Percentiles rank a stretch among this genome's conserved stretches.
Evolutionary conservation across 2,888 invertebrate genomes (phyloP).

Genomic region (Dichetophora obliterata): DNA sequence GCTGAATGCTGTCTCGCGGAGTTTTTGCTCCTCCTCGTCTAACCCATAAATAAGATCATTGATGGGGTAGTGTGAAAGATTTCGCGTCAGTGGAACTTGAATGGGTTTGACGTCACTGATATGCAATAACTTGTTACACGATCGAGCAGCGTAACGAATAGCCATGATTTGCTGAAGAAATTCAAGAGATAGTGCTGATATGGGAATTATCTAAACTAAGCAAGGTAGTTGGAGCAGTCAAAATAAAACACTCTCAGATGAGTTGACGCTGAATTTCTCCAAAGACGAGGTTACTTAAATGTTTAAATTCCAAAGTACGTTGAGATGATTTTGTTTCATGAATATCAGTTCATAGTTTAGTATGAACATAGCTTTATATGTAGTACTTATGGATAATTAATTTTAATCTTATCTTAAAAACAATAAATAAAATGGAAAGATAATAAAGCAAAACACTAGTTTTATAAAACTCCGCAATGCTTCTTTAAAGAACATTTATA

Average conservation of each 20-base stretch:
- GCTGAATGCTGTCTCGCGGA: constrained; percentile 88
- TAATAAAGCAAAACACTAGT: too few relatives aligned
- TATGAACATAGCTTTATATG: too few relatives aligned
- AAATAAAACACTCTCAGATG: background rate
- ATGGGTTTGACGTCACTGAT: background rate
- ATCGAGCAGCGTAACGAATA: constrained; percentile 52
- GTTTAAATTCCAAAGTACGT: too few relatives aligned
- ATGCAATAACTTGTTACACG: constrained; percentile 49
- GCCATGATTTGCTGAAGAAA: constrained; percentile 49
- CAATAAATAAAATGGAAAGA: too few relatives aligned
- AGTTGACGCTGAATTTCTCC: too few relatives aligned
- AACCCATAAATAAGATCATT: constrained; percentile 91
- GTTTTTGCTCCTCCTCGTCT: constrained; percentile 87
- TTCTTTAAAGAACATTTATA: too few relatives aligned
- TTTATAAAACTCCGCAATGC: too few relatives aligned
- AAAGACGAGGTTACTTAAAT: too few relatives aligned
- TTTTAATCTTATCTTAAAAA: too few relatives aligned
- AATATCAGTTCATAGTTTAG: background rate
- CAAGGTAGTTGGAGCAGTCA: constrained; percentile 22
- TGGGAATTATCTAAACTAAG: constrained; percentile 50
- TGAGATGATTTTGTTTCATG: too few relatives aligned
- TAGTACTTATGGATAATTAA: too few relatives aligned
- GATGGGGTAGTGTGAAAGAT: constrained; percentile 79
- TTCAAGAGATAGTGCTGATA: background rate
- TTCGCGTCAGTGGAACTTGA: constrained; percentile 24